Evolutionary conservation across 2,797 vertebrate species (phyloP), one percentile per base, ranked within the genome.

Genomic region (Chrosomus eos): DNA sequence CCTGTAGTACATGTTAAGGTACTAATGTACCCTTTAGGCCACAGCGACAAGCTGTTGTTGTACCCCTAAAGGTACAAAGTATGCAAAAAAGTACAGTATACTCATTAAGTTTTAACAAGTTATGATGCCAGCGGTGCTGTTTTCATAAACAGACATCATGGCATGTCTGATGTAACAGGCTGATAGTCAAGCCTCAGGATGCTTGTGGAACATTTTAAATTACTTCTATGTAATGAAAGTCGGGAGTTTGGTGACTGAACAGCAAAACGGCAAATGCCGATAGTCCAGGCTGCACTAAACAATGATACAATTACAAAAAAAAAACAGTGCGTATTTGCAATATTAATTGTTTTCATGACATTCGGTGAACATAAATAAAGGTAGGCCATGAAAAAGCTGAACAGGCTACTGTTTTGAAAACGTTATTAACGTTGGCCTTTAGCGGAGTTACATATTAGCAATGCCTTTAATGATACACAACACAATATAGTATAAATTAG

Each of bases 351-450:
- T 82, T 10, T 81, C 19, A 51, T 68, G 53, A 36, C 28, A 72
- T 88, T 86, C 45, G 4, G 31, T 71, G 13, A 62, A 45, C 19
- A 13, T 38, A 66, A 80, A 66, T 23, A 85, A 66, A 62, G 31
- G 60, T 79, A 62, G 51, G 83, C 64, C 48, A 14, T 31, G 31
- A 36, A 74, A n/a, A 51, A 40, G 8, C 31, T 19, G 55, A 83
- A 74, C 76, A 53, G 26, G 13, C 9, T 21, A 23, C 26, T 18
- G 67, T 58, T 78, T 60, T 83, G 38, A 48, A 78, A 79, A 73
- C 43, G 40, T 85, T 80, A 85, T 85, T 72, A 53, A 74, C 36
- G 43, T 64, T 83, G 77, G 80, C 26, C 51, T 85, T 81, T 72
- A 71, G 48, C 33, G 40, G 60, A 13, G 38, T 75, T 82, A 40